Evolutionary conservation across 2,113 vertebrate genomes (phyloP).

Genomic region (Myocastor coypus): DNA sequence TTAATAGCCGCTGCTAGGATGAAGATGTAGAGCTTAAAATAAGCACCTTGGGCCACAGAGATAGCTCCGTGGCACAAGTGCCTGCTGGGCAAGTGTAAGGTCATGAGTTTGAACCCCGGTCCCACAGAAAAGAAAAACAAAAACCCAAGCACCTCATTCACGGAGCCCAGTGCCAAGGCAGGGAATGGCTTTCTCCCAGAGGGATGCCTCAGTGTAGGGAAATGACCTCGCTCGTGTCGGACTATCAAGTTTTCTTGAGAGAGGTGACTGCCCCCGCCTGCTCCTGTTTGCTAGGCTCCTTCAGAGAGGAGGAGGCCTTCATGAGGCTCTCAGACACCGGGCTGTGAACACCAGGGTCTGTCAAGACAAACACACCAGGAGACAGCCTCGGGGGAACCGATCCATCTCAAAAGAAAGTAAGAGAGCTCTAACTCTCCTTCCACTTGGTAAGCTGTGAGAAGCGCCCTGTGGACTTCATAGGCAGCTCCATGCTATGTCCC

Average conservation of each 20-base stretch:
- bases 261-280: rapidly evolving
- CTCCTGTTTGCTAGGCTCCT: neutral
- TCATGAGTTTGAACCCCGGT: too few species aligned
- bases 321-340: rapidly evolving
- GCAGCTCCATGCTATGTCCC: rapidly evolving
- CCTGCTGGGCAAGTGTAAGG: too few species aligned
- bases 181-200: neutral
- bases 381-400: too few species aligned
- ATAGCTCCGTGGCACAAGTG: too few species aligned
- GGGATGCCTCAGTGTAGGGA: rapidly evolving
- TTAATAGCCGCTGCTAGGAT: too few species aligned
- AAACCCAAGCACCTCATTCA: neutral
- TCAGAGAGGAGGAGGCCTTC: too few species aligned
- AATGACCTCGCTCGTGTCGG: neutral
- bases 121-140: too few species aligned
- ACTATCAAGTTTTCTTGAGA: neutral
- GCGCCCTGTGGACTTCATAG: neutral
- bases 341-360: neutral
- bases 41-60: too few species aligned
- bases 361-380: neutral
- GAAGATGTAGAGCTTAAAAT: neutral
- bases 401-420: neutral
- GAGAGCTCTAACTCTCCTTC: neutral
- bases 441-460: neutral
- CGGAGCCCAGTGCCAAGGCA: neutral